phyloP scores from a whole-genome alignment of 1,140 invertebrate species.

The Mesaphorura yosii region DNA sequence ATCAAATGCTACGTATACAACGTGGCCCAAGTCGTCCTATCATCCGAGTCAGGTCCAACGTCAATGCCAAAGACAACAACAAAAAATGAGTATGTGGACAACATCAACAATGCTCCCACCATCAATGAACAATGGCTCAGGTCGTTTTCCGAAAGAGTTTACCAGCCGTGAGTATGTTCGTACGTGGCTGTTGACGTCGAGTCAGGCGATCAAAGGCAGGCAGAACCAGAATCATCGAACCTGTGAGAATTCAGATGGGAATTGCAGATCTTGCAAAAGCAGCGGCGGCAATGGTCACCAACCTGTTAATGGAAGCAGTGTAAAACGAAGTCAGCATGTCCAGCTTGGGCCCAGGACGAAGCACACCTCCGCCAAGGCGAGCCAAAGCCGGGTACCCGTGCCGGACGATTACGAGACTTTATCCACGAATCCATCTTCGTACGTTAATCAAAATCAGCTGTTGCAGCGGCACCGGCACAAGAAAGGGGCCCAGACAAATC shows the following conservation, averaged over 20 bases:
- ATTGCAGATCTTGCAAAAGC: not conserved
- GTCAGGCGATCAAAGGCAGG: conserved; percentile 12
- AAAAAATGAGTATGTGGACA: conserved; percentile 23
- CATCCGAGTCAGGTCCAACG: not conserved
- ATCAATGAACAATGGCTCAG: not conserved
- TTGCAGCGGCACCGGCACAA: no score
- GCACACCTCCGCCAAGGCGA: no score
- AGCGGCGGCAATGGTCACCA: no score
- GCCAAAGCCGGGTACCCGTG: no score
- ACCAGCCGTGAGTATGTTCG: conserved; percentile 29
- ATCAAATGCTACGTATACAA: conserved; percentile 23
- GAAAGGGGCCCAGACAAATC: no score
- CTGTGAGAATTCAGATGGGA: no score
- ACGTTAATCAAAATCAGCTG: no score
- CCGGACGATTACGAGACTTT: no score
- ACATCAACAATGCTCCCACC: conserved; percentile 20
- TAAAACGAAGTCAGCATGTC: no score
- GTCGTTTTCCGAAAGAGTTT: conserved; percentile 27
- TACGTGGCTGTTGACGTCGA: conserved; percentile 27
- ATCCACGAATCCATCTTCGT: no score
- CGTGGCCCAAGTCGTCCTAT: conserved; percentile 24
- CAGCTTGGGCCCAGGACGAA: no score
- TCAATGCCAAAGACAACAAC: conserved; percentile 2
- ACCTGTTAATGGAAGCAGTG: no score
- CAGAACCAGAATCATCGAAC: not conserved